Evolutionary conservation across 2,797 vertebrate species (phyloP), one percentile per base, ranked within the genome.

Genomic region (Schizopygopsis malacanthus): DNA sequence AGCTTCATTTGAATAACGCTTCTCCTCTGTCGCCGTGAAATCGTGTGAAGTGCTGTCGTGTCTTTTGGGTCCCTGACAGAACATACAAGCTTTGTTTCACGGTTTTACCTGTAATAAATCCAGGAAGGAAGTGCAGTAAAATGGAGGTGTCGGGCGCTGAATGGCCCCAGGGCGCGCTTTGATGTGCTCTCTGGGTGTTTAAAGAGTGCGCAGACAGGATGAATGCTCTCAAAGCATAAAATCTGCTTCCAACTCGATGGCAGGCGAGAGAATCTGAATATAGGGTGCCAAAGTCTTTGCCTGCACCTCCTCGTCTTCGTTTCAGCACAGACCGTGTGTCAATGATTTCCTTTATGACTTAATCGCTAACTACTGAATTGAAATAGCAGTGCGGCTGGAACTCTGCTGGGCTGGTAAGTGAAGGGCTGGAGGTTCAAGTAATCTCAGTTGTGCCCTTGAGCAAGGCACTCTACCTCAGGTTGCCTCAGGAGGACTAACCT

Each of bases 51-150:
- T 63, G 33, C 15, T 69, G 20, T 25, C 54, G 47, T 37, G 61
- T 70, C 82, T 69, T 65, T 28, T 73, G 33, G 41, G 67, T 71
- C 52, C 77, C 28, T n/a, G 67, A 22, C 50, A 72, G 85, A 78
- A 59, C 79, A 90, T 90, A 90, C 89, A 90, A 54, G 88, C 89
- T 93, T 93, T 93, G 92, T 94, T 91, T 93, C 81, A 89, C 59
- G 87, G 90, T 82, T 87, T 92, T 89, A 93, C 91, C 92, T 90
- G 88, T 89, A 91, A 73, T 75, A 81, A 85, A 89, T 93, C 93
- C 92, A 93, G 87, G 88, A 93, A 93, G 87, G 88, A 92, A 91
- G 92, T 92, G 93, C 92, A 87, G 93, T 95, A 93, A 95, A 93
- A 93, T 89, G 77, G 90, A 93, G 90, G 93, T 91, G 92, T 95